phyloP scores from a whole-genome alignment of 2,888 invertebrate genomes.

The Melanostoma mellinum region DNA sequence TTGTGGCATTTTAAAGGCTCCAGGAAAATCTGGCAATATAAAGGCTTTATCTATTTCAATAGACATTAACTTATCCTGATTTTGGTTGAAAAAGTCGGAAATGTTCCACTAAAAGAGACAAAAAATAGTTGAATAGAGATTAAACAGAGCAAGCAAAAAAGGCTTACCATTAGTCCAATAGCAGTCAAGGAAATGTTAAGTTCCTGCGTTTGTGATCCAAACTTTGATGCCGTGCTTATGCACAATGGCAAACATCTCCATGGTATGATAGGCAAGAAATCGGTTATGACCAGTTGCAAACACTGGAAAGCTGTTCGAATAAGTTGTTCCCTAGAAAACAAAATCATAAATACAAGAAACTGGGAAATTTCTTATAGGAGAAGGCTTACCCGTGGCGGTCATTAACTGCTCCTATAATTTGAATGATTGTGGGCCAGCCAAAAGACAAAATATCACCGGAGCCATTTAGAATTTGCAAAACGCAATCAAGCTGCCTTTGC shows the following conservation, averaged over 20 bases:
- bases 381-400: constrained; percentile 91
- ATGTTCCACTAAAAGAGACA: constrained; percentile 93
- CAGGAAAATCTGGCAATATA: constrained; percentile 92
- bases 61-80: constrained; percentile 91
- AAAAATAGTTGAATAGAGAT: constrained; percentile 17
- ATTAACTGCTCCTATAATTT: constrained; percentile 97
- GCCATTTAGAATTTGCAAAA: constrained; percentile 95
- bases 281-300: constrained; percentile 96
- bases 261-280: constrained; percentile 95
- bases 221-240: constrained; percentile 96
- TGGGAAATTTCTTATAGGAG: too few relatives aligned
- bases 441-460: constrained; percentile 95
- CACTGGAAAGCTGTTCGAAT: constrained; percentile 98
- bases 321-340: constrained; percentile 88
- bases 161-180: constrained; percentile 94
- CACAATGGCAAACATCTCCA: constrained; percentile 94
- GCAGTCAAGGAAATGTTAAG: constrained; percentile 98
- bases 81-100: constrained; percentile 98
- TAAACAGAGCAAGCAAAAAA: neutral
- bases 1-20: constrained; percentile 91
- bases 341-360: neutral
- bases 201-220: constrained; percentile 97
- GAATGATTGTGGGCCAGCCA: constrained; percentile 97
- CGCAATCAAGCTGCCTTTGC: constrained; percentile 96
- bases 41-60: constrained; percentile 88